Evolutionary conservation across 2,797 vertebrate species (phyloP).

Genomic region (Danio choprae): DNA sequence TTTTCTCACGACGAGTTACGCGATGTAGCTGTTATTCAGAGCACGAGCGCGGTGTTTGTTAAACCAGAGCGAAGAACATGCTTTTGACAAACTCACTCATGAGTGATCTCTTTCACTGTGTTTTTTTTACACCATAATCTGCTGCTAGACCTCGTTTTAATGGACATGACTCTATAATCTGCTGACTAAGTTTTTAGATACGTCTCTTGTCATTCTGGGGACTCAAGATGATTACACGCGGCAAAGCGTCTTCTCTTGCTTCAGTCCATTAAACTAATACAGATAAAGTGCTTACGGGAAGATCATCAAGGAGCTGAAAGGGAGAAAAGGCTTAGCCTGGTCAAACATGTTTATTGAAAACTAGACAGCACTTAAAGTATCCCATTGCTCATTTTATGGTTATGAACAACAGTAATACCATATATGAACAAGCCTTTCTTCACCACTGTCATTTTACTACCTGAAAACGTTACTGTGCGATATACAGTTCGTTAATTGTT

Average conservation of each 20-base stretch:
- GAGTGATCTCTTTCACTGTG: not conserved
- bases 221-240: not conserved
- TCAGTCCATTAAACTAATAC: slow-evolving; percentile 12
- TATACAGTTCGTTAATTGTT: too few species aligned
- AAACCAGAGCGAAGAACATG: not conserved
- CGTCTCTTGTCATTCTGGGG: not conserved
- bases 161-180: not conserved
- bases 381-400: not conserved
- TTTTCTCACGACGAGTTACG: not conserved
- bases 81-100: not conserved
- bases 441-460: too few species aligned
- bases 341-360: not conserved
- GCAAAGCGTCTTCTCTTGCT: not conserved
- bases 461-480: too few species aligned
- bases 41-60: not conserved
- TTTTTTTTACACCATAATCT: not conserved
- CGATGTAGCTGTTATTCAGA: not conserved
- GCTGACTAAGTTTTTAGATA: not conserved
- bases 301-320: slow-evolving; percentile 1
- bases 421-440: not conserved
- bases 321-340: not conserved
- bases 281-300: slow-evolving; percentile 25
- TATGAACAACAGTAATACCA: not conserved
- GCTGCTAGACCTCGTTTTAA: not conserved
- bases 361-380: not conserved